Evolutionary conservation across 2,797 vertebrate genomes (phyloP).

Genomic region (Leptatherina wallacei): DNA sequence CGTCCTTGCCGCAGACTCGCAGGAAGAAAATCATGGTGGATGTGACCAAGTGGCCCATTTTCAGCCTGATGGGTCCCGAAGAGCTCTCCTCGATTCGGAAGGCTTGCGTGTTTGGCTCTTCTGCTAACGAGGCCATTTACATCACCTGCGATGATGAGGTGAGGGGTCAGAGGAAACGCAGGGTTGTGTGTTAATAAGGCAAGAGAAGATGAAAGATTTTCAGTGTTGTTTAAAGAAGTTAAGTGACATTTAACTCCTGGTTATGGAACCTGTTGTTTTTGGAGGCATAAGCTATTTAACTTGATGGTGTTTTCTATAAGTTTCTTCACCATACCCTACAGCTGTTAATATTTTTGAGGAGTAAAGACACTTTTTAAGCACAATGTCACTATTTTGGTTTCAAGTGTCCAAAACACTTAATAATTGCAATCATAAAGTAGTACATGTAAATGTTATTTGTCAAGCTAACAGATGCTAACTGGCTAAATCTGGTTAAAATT

Average conservation of each 20-base stretch:
- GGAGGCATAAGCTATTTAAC: no score
- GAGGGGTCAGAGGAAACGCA: slow-evolving; percentile 53
- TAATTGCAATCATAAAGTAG: neutral
- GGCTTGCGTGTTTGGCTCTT: slow-evolving; percentile 92
- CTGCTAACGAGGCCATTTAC: slow-evolving; percentile 94
- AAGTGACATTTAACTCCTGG: neutral
- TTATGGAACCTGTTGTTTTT: neutral
- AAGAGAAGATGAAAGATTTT: neutral
- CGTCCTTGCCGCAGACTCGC: neutral
- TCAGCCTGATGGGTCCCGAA: slow-evolving; percentile 90
- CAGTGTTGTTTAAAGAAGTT: slow-evolving; percentile 1
- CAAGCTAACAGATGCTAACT: neutral
- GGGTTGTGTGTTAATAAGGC: neutral
- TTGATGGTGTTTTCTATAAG: neutral
- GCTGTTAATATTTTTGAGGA: neutral
- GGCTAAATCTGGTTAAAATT: neutral
- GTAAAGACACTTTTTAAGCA: neutral
- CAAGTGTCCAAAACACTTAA: neutral
- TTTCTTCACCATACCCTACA: neutral
- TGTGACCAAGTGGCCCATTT: slow-evolving; percentile 95
- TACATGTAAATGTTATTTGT: neutral
- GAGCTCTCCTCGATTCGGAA: slow-evolving; percentile 88
- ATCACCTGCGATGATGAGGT: slow-evolving; percentile 92
- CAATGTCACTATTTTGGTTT: neutral
- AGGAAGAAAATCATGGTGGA: slow-evolving; percentile 88